Evolutionary conservation across 2,797 vertebrate species (phyloP).

Genomic region (Pelodytes ibericus): DNA sequence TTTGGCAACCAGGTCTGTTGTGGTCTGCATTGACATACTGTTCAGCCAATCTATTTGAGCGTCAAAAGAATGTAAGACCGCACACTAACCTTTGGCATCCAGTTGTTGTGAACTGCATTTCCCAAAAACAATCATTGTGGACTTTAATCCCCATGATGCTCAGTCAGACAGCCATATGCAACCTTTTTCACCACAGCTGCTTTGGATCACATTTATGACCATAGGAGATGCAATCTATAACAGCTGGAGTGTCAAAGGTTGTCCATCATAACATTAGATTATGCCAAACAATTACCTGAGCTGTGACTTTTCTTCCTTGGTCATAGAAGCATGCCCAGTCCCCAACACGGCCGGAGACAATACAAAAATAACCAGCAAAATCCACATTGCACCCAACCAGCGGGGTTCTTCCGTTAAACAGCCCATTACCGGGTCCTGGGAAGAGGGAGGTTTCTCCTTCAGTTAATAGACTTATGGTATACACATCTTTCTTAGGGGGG

Average conservation of each 20-base stretch:
- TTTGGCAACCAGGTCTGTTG: too few species aligned
- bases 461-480: not conserved
- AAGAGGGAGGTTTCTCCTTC: not conserved
- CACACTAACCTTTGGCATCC: too few species aligned
- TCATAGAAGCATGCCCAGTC: conserved; percentile 5
- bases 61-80: too few species aligned
- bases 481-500: not conserved
- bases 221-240: too few species aligned
- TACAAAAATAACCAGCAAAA: not conserved
- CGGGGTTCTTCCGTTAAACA: not conserved
- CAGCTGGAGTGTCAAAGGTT: too few species aligned
- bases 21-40: too few species aligned
- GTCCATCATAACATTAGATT: not conserved
- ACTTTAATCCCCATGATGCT: too few species aligned
- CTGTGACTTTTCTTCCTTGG: conserved; percentile 41
- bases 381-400: conserved; percentile 9
- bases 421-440: conserved; percentile 13
- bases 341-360: not conserved
- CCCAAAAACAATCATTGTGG: not conserved
- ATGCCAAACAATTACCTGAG: conserved; percentile 43
- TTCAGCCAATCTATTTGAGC: too few species aligned
- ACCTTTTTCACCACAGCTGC: too few species aligned
- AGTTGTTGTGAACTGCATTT: not conserved
- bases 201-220: too few species aligned
- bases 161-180: too few species aligned